Conservation (phyloP, 2,797 vertebrate species). For the Mormyrus proboscirostris region DNA sequence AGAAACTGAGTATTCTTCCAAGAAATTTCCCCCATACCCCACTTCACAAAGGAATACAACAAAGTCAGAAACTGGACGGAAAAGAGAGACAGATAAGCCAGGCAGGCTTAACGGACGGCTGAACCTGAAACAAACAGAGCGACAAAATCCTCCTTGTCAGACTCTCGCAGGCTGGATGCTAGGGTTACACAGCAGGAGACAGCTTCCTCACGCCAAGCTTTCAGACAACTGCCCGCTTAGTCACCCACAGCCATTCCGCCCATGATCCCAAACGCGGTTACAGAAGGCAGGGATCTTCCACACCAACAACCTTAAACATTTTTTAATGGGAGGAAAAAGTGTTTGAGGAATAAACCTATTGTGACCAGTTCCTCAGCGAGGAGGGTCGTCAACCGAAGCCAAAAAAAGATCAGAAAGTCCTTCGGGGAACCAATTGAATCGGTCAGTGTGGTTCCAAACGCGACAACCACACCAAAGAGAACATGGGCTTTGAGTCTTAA, state of each 20-base stretch:
- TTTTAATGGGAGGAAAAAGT: background rate
- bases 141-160: background rate
- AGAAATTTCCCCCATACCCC: background rate
- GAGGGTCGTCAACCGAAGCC: background rate
- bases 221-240: background rate
- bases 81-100: background rate
- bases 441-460: background rate
- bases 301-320: background rate
- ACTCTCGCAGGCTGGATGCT: background rate
- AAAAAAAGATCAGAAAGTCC: conserved; percentile 3
- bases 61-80: background rate
- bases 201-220: background rate
- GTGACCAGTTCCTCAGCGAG: background rate
- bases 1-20: background rate
- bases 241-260: background rate
- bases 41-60: background rate
- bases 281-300: background rate
- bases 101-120: background rate
- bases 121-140: background rate
- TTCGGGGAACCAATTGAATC: background rate
- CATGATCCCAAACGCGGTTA: background rate
- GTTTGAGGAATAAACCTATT: background rate
- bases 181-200: background rate
- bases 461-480: background rate
- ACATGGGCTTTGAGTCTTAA: background rate